Percentiles rank a stretch among this genome's conserved stretches.
These are phyloP conservation scores for Hippopotamus amphibius DNA, from an alignment of 2,113 vertebrate species.

Conservation along the genomic window DNA sequence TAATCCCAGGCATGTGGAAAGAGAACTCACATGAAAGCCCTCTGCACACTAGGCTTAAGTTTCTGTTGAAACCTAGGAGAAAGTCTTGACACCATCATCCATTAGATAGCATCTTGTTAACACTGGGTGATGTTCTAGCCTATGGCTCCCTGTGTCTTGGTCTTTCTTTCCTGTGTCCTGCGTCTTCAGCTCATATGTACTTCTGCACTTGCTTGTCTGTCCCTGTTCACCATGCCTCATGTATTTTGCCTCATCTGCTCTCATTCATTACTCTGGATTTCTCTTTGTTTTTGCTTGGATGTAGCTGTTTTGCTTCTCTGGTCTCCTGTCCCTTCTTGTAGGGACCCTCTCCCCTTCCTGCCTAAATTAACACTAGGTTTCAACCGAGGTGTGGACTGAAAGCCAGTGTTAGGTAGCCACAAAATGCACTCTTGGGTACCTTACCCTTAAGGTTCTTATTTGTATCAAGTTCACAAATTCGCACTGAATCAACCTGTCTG, in stretches of 20 bases:
- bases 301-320: neutral
- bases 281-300: neutral
- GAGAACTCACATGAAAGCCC: neutral
- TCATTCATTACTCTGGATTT: neutral
- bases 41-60: neutral
- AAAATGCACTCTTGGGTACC: neutral
- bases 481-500: neutral
- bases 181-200: neutral
- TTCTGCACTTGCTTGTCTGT: neutral
- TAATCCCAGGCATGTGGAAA: neutral
- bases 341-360: neutral
- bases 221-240: neutral
- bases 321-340: neutral
- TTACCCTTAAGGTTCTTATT: neutral
- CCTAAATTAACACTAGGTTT: neutral
- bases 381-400: neutral
- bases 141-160: neutral
- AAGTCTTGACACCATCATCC: neutral
- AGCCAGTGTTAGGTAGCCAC: neutral
- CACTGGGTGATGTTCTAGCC: neutral
- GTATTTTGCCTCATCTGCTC: neutral
- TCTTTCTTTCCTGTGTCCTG: neutral
- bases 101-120: neutral
- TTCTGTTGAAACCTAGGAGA: neutral
- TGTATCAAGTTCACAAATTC: conserved; percentile 30